phyloP scores from a whole-genome alignment of 30 jellyfish, hydroid and myxozoan species.

The Nemopilema nomurai region DNA sequence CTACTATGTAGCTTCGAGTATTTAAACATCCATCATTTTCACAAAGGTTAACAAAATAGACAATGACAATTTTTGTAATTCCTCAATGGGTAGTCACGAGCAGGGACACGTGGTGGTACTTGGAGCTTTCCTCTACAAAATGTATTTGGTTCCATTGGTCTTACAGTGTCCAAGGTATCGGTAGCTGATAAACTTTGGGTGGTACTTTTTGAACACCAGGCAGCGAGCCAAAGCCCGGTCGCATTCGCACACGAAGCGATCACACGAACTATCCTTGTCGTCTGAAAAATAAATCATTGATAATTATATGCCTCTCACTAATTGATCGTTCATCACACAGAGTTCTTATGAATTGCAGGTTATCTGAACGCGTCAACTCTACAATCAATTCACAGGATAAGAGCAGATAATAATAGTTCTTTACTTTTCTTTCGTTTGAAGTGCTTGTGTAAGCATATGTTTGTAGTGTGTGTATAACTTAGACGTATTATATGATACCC shows the following conservation, averaged over 20 bases:
- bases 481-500: too few species aligned
- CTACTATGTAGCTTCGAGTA: too few species aligned
- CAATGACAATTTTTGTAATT: not conserved
- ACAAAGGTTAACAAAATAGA: too few species aligned
- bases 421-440: too few species aligned
- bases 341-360: not conserved
- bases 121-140: not conserved
- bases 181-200: slow-evolving; percentile 43
- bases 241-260: slow-evolving; percentile 76
- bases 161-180: slow-evolving; percentile 66
- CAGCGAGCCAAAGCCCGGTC: slow-evolving; percentile 84
- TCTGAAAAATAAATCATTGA: slow-evolving; percentile 36
- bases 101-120: not conserved
- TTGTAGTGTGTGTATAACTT: too few species aligned
- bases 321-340: not conserved
- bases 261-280: slow-evolving; percentile 67
- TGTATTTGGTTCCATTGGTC: slow-evolving; percentile 3
- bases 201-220: slow-evolving; percentile 55
- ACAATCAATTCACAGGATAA: too few species aligned
- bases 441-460: too few species aligned
- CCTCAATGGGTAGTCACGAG: not conserved
- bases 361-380: not conserved
- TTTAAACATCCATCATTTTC: too few species aligned
- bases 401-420: too few species aligned
- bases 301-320: not conserved